Evolutionary conservation across 2,797 vertebrate genomes (phyloP), one percentile per base, ranked within the genome.

Genomic region (Oophaga sylvatica): DNA sequence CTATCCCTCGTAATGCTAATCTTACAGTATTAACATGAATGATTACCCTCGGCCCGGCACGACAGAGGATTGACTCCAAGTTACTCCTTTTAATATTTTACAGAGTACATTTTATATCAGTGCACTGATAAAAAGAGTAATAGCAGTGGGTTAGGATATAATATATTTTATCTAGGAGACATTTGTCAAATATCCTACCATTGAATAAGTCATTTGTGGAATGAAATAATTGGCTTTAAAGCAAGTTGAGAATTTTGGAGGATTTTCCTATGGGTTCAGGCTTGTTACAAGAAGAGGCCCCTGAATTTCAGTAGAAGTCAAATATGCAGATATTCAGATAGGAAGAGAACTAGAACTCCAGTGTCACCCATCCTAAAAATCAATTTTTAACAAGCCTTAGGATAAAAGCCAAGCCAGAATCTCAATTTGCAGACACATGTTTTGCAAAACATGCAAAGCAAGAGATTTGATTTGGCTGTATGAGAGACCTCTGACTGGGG

Each of bases 101-200:
- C 29, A 84, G 35, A 26, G 12, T 29, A 48, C 22, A 12, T 76
- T 63, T 75, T 76, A 16, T 76, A 87, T 87, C 65, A 60, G 84
- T n/a, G 7, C 16, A 7, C 29, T 10, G 53, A n/a, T 71, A 20
- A 45, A 15, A 87, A 81, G 78, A 81, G n/a, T 81, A 87, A 63
- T 73, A n/a, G 35, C 20, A 19, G 4, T 53, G 29, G 16, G 45
- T 29, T 63, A 53, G 15, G 60, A 60, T 53, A 53, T 11, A 70
- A 80, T 56, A 71, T 53, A 77, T 65, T 76, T 85, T 85, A 13
- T 78, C 35, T 63, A 19, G 22, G n/a, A 48, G 35, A 31, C 6
- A 80, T 80, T 86, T 81, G 57, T 73, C 78, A 87, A 80, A 75
- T 29, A 80, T 41, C 12, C 26, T 67, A 56, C 80, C 63, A 35